These are phyloP conservation scores for Drosophila takahashii DNA, from an alignment of 1,140 invertebrate species.

Conservation along the genomic window DNA sequence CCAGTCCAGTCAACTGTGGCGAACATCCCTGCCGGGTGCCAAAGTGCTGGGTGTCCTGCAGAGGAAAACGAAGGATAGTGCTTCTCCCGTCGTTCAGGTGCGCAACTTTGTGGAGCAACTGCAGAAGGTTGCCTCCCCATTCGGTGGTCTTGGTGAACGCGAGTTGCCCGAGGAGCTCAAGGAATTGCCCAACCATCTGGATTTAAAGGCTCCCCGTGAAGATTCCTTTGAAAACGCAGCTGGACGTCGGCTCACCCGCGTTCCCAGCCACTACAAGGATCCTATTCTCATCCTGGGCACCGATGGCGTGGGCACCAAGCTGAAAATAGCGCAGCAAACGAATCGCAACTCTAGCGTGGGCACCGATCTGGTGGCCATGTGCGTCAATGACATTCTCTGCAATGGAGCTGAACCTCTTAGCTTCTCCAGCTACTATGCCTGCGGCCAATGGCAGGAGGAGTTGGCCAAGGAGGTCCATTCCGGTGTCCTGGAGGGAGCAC, in stretches of 20 bases:
- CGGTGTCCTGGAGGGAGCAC: conserved; percentile 94
- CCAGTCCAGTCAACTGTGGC: conserved; percentile 55
- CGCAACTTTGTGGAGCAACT: conserved; percentile 70
- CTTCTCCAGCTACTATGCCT: conserved; percentile 98
- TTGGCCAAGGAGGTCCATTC: conserved; percentile 90
- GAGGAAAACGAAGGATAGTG: not conserved
- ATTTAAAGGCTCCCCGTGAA: not conserved
- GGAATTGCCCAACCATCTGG: not conserved
- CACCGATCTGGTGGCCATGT: conserved; percentile 99
- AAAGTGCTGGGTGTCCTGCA: conserved; percentile 75
- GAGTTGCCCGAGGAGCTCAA: conserved; percentile 31
- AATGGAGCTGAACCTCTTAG: conserved; percentile 97
- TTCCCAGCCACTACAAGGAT: conserved; percentile 87
- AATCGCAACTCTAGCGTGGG: conserved; percentile 93
- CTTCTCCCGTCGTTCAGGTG: conserved; percentile 47
- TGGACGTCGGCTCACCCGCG: conserved; percentile 57
- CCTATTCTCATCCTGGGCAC: conserved; percentile 97
- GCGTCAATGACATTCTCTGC: conserved; percentile 98
- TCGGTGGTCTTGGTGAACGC: conserved; percentile 38
- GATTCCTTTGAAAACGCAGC: conserved; percentile 58
- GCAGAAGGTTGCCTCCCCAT: conserved; percentile 41
- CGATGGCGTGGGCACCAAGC: conserved; percentile 98
- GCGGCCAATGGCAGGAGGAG: conserved; percentile 91
- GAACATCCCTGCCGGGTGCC: conserved; percentile 51
- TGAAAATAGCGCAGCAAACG: conserved; percentile 95